Evolutionary conservation across 2,797 vertebrate species (phyloP), one percentile per base, ranked within the genome.

Genomic region (Gila robusta): DNA sequence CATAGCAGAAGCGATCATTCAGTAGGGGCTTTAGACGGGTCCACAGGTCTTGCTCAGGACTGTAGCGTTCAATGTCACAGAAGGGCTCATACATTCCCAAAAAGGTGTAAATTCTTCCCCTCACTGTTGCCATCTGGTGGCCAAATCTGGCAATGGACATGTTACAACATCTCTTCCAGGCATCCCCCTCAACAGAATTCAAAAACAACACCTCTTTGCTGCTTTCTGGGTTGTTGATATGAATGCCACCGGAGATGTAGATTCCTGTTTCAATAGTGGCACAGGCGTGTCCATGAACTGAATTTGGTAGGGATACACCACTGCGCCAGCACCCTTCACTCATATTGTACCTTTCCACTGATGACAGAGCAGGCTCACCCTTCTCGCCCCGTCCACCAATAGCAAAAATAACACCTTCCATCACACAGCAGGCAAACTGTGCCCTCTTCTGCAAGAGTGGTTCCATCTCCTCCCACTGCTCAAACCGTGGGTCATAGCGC

Each of bases 51-150:
- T 92, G 88, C 26, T 66, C 82, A 0, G 96, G 92, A 71, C 98
- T 94, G 0, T 98, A 99, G 72, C 94, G 93, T 90, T 99, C 98
- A 1, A 99, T 98, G 87, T 99, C 98, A 5, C 97, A 98, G 93
- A 98, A 99, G 3, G 97, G 97, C 90, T 99, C 98, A 1, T 97
- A 98, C 91, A 96, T 95, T 21, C 98, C 98, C 90, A 99, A 87
- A 88, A 99, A 96, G 19, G 96, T 96, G 70, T 97, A 99, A 92
- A 99, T 94, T 32, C 91, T 91, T 0, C 96, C 96, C 7, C 94
- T 92, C 79, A 96, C 94, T 0, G 96, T 93, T 1, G 96, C 96
- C 94, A 99, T 94, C 89, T 98, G 96, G 88, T 99, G 98, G 10
- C 97, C 95, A 78, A 97, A 98, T 71, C 98, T 96, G 86, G 95